phyloP scores from a whole-genome alignment of 2,113 vertebrate species.

The Platichthys stellatus region DNA sequence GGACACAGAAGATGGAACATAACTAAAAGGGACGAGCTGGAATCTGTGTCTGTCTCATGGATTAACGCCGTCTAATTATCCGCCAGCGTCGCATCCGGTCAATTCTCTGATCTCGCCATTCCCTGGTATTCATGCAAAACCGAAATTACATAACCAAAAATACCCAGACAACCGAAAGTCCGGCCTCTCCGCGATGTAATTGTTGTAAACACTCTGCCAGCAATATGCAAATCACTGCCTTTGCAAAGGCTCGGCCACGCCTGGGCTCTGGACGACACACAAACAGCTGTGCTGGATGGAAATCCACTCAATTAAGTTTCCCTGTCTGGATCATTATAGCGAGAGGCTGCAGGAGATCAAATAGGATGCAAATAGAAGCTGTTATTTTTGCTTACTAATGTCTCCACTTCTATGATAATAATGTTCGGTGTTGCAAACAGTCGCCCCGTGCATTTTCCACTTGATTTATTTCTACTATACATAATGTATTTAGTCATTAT shows the following conservation, averaged over 20 bases:
- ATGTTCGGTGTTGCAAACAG: not conserved
- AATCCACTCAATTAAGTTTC: conserved; percentile 55
- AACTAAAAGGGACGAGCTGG: conserved; percentile 10
- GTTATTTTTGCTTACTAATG: conserved; percentile 61
- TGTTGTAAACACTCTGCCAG: conserved; percentile 44
- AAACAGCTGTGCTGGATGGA: conserved; percentile 62
- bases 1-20: not conserved
- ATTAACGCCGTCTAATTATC: conserved; percentile 36
- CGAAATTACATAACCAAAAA: conserved; percentile 39
- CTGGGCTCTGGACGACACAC: conserved; percentile 53
- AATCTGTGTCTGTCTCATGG: conserved; percentile 22
- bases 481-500: conserved; percentile 2
- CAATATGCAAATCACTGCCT: conserved; percentile 59
- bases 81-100: conserved; percentile 18
- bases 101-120: conserved; percentile 24
- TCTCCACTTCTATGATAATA: conserved; percentile 26
- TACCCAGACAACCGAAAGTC: conserved; percentile 33
- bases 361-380: conserved; percentile 48
- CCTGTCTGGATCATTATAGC: conserved; percentile 39
- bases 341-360: conserved; percentile 37
- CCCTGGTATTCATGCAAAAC: conserved; percentile 41
- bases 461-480: not conserved
- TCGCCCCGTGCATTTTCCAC: conserved; percentile 23
- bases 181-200: conserved; percentile 36
- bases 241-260: conserved; percentile 29